A percentile compares a stretch with the other conserved stretches of the same genome.
Evolutionary conservation across 2,113 vertebrate species (phyloP).

Genomic region (Capreolus pygargus): DNA sequence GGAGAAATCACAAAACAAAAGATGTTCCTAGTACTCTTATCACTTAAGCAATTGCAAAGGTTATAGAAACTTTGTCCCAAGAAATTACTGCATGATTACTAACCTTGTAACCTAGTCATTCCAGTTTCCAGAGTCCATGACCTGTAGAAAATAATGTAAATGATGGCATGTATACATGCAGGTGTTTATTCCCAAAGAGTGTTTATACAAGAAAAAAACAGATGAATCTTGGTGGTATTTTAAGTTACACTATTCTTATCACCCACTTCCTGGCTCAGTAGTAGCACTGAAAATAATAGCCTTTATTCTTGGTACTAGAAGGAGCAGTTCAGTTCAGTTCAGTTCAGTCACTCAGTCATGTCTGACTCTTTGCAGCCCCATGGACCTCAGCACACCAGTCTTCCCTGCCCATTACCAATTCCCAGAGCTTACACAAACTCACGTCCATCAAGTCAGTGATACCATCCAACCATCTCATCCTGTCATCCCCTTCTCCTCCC

Average conservation of each 20-base stretch:
- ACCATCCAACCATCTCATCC: background rate
- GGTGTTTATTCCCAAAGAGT: background rate
- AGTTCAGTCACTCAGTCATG: background rate
- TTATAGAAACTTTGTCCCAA: background rate
- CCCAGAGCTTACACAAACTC: background rate
- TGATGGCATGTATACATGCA: background rate
- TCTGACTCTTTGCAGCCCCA: background rate
- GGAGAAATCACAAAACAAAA: background rate
- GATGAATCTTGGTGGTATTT: background rate
- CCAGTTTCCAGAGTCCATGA: too few species aligned
- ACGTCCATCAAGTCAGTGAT: background rate
- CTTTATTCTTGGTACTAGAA: background rate
- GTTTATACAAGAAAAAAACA: background rate
- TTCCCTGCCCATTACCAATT: background rate
- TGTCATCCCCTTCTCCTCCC: background rate
- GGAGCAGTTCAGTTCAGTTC: background rate
- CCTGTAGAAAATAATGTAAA: background rate
- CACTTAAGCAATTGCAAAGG: background rate
- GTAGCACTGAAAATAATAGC: background rate
- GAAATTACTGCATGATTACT: background rate
- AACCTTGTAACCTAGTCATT: background rate
- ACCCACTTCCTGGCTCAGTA: background rate
- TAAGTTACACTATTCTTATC: background rate
- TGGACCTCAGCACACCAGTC: background rate
- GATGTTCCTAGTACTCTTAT: background rate